These are phyloP conservation scores for Andrena camellia DNA, from an alignment of 2,888 invertebrate genomes.

Conservation along the genomic window DNA sequence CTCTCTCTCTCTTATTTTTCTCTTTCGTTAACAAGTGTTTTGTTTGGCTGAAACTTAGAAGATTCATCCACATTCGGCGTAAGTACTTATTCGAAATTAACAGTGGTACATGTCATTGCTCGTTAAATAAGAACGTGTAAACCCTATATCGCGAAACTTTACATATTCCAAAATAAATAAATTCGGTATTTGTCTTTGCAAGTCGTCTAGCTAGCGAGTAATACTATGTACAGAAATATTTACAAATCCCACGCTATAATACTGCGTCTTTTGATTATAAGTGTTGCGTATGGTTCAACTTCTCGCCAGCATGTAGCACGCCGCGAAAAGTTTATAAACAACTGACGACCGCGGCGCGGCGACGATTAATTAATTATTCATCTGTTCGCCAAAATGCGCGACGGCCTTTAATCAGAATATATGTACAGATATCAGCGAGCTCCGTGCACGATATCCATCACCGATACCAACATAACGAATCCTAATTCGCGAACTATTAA, in stretches of 20 bases:
- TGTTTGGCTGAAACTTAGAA: background rate
- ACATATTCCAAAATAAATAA: slow-evolving; percentile 52
- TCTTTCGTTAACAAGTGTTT: background rate
- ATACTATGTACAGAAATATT: slow-evolving; percentile 12
- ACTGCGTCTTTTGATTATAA: slow-evolving; percentile 28
- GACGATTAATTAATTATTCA: slow-evolving; percentile 1
- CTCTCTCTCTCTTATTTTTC: background rate
- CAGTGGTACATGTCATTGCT: slow-evolving; percentile 10
- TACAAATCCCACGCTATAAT: slow-evolving; percentile 11
- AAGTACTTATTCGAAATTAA: slow-evolving; percentile 43
- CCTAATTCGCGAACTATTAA: background rate
- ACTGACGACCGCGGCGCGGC: too few relatives aligned
- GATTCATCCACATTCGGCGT: background rate
- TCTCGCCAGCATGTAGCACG: background rate
- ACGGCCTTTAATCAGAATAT: background rate
- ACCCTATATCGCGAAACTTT: slow-evolving; percentile 22
- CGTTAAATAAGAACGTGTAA: slow-evolving; percentile 18
- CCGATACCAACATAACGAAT: background rate
- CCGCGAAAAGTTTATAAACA: too few relatives aligned
- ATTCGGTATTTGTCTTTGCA: slow-evolving; percentile 18
- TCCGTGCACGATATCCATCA: background rate
- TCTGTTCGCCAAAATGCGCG: background rate
- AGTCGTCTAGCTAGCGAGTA: background rate
- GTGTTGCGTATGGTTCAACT: background rate
- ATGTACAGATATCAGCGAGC: slow-evolving; percentile 3